These are phyloP conservation scores for Ochlodes sylvanus DNA, from an alignment of 2,888 invertebrate species.

Conservation along the genomic window DNA sequence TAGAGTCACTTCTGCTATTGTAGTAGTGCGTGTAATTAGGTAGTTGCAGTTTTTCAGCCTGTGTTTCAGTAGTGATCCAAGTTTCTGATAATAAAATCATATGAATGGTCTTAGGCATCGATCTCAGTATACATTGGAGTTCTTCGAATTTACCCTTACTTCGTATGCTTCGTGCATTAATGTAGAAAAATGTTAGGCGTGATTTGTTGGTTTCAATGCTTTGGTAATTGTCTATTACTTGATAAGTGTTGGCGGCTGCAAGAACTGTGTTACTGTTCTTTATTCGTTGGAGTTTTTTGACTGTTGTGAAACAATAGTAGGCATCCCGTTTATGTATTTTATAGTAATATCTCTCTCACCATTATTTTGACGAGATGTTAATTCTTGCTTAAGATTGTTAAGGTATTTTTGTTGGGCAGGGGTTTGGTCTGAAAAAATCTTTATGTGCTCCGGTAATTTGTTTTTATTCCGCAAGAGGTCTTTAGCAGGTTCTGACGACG, in stretches of 20 bases:
- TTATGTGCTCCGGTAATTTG: constrained; percentile 33
- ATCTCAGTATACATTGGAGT: constrained; percentile 40
- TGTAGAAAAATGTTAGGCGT: constrained; percentile 32
- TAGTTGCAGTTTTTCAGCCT: constrained; percentile 14
- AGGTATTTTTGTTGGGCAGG: constrained; percentile 36
- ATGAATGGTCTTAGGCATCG: constrained; percentile 35
- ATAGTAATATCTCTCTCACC: constrained; percentile 34
- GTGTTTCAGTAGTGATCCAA: constrained; percentile 25
- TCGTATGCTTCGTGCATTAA: constrained; percentile 41
- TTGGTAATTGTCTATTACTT: too few relatives aligned
- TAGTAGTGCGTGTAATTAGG: constrained; percentile 32
- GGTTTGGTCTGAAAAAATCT: constrained; percentile 39
- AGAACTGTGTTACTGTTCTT: too few relatives aligned
- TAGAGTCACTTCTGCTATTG: constrained; percentile 21
- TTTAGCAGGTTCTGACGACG: constrained; percentile 19
- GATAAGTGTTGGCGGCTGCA: too few relatives aligned
- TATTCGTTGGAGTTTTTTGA: too few relatives aligned
- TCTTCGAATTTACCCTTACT: constrained; percentile 42
- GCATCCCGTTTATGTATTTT: constrained; percentile 36
- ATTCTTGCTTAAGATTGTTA: constrained; percentile 24
- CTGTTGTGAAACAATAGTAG: constrained; percentile 27
- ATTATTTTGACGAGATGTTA: constrained; percentile 12
- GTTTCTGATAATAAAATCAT: constrained; percentile 37
- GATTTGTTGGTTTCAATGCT: too few relatives aligned
- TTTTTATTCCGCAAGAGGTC: constrained; percentile 26